Percentiles rank a stretch among this genome's conserved stretches.
Conservation (phyloP, 2,888 invertebrate genomes). For the Elegia similella region DNA sequence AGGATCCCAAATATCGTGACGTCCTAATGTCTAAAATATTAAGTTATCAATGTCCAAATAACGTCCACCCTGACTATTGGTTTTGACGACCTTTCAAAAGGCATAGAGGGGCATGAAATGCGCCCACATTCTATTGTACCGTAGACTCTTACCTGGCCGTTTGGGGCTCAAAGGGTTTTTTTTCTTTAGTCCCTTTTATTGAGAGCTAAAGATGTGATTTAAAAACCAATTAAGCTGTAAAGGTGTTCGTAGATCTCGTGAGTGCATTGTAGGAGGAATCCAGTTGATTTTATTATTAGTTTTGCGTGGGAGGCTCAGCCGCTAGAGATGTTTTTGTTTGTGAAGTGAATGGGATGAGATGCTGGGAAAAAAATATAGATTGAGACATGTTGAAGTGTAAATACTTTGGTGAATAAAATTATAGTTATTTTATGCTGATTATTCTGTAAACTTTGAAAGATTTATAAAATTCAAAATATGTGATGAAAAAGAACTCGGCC, state of each 20-base stretch:
- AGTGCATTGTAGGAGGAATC: neutral
- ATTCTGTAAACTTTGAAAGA: too few species aligned
- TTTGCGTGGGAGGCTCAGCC: conserved; percentile 36
- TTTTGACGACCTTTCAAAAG: conserved; percentile 32
- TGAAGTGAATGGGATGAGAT: neutral
- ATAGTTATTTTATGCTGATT: too few species aligned
- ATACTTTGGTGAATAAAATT: too few species aligned
- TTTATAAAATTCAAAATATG: too few species aligned
- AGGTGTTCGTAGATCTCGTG: conserved; percentile 33
- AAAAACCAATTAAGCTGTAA: conserved; percentile 64
- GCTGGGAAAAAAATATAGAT: neutral
- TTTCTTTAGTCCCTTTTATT: conserved; percentile 38
- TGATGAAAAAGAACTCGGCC: too few species aligned
- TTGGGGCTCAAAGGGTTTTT: conserved; percentile 25
- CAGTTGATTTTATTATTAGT: conserved; percentile 8
- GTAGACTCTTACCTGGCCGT: conserved; percentile 27
- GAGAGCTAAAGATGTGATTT: conserved; percentile 42
- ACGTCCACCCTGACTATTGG: conserved; percentile 13
- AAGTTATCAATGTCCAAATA: conserved; percentile 9
- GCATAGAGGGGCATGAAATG: conserved; percentile 27
- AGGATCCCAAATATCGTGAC: too few species aligned
- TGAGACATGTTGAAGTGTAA: too few species aligned
- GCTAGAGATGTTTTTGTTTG: conserved; percentile 1
- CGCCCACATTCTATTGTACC: conserved; percentile 24
- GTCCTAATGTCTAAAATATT: neutral